These are phyloP conservation scores for Boloria selene DNA, from an alignment of 2,888 invertebrate species.

Conservation along the genomic window DNA sequence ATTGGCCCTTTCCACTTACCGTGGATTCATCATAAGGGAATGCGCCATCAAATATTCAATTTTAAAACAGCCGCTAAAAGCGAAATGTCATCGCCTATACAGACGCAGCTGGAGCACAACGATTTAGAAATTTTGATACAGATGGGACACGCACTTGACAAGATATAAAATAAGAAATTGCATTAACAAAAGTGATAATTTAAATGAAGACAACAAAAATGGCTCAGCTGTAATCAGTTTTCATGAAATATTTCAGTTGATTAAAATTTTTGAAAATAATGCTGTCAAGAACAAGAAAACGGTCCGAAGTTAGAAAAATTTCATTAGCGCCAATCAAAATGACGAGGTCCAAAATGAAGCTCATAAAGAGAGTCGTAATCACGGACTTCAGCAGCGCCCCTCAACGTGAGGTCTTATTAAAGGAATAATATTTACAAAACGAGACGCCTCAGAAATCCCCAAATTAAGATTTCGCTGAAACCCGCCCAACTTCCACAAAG, in stretches of 20 bases:
- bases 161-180: slow-evolving; percentile 77
- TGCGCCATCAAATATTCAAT: slow-evolving; percentile 82
- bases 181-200: slow-evolving; percentile 78
- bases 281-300: slow-evolving; percentile 80
- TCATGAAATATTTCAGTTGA: slow-evolving; percentile 63
- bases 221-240: slow-evolving; percentile 64
- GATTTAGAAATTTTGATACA: slow-evolving; percentile 79
- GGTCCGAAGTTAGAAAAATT: slow-evolving; percentile 79
- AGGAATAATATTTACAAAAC: slow-evolving; percentile 83
- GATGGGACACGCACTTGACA: slow-evolving; percentile 78
- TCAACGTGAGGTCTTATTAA: slow-evolving; percentile 82
- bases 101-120: slow-evolving; percentile 78
- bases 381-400: slow-evolving; percentile 79
- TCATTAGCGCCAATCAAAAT: slow-evolving; percentile 83
- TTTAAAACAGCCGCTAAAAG: slow-evolving; percentile 82
- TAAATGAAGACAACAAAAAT: slow-evolving; percentile 73
- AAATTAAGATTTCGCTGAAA: slow-evolving; percentile 82
- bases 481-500: slow-evolving; percentile 83
- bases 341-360: slow-evolving; percentile 82
- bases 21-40: slow-evolving; percentile 79
- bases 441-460: slow-evolving; percentile 83
- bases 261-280: slow-evolving; percentile 68
- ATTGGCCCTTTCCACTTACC: slow-evolving; percentile 66
- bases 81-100: slow-evolving; percentile 79
- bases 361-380: slow-evolving; percentile 81